These are phyloP conservation scores for Lamellibrachia luymesi DNA, from an alignment of 1,140 invertebrate genomes.

Conservation along the genomic window DNA sequence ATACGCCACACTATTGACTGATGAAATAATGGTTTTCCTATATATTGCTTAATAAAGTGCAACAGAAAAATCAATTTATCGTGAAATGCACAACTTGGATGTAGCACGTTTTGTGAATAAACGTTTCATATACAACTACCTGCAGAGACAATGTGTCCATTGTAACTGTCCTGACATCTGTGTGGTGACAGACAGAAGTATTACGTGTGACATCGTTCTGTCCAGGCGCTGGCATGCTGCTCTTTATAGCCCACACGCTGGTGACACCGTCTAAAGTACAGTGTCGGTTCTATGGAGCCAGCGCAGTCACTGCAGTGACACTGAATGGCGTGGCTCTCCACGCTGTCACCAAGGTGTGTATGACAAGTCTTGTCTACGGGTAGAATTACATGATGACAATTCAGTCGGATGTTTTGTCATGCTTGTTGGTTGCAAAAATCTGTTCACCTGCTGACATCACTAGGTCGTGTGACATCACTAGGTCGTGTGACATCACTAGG, in stretches of 20 bases:
- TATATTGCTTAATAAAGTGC: no score
- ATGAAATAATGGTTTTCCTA: no score
- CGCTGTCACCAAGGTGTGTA: slow-evolving; percentile 39
- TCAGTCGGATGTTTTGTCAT: not conserved
- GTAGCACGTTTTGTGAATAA: no score
- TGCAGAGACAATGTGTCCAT: no score
- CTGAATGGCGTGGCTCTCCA: slow-evolving; percentile 42
- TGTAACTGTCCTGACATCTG: no score
- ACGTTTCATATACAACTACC: not conserved
- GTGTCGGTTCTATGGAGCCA: slow-evolving; percentile 41
- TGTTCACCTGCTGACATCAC: no score
- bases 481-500: no score
- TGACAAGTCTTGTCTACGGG: not conserved
- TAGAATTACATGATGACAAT: not conserved
- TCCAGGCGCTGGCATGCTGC: slow-evolving; percentile 40
- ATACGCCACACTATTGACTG: no score
- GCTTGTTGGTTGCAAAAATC: no score
- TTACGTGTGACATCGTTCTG: not conserved
- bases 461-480: no score
- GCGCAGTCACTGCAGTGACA: slow-evolving; percentile 39
- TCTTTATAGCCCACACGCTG: slow-evolving; percentile 42
- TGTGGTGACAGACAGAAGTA: not conserved
- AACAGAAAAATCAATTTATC: no score
- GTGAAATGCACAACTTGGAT: no score
- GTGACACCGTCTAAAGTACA: slow-evolving; percentile 37